Evolutionary conservation across 2,113 vertebrate species (phyloP).

Genomic region (Hyperoodon ampullatus): DNA sequence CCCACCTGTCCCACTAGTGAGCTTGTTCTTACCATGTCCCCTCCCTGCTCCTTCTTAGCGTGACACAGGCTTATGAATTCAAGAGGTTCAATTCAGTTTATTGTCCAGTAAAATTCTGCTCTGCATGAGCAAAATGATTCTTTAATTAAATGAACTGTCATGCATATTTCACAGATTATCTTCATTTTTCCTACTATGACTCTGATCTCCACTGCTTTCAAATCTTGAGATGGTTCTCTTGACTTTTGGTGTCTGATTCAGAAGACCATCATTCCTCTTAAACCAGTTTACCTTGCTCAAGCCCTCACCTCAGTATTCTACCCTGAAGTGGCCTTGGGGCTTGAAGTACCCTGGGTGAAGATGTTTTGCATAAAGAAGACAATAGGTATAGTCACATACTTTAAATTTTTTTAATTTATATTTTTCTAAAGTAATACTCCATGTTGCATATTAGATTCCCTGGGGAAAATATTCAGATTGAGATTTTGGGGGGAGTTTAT

Average conservation of each 20-base stretch:
- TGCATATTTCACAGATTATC: background rate
- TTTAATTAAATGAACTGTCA: conserved; percentile 6
- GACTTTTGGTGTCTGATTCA: background rate
- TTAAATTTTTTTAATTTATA: background rate
- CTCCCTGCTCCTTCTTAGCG: background rate
- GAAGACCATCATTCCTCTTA: background rate
- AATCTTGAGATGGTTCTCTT: background rate
- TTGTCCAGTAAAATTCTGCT: conserved; percentile 10
- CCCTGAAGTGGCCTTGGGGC: background rate
- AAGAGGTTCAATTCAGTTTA: background rate
- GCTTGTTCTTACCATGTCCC: background rate
- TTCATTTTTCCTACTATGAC: background rate
- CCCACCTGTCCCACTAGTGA: conserved; percentile 36
- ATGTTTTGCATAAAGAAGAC: background rate
- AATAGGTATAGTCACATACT: background rate
- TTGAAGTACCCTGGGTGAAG: background rate
- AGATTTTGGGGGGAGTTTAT: background rate
- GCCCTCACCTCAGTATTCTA: background rate
- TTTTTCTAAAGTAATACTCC: background rate
- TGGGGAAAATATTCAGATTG: background rate
- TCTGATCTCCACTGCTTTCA: background rate
- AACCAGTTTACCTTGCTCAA: background rate
- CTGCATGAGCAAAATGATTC: conserved; percentile 17
- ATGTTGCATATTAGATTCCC: background rate
- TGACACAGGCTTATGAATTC: background rate